Percentiles rank a stretch among this genome's conserved stretches.
Conservation (phyloP, 2,797 vertebrate species). For the Rhinatrema bivittatum region DNA sequence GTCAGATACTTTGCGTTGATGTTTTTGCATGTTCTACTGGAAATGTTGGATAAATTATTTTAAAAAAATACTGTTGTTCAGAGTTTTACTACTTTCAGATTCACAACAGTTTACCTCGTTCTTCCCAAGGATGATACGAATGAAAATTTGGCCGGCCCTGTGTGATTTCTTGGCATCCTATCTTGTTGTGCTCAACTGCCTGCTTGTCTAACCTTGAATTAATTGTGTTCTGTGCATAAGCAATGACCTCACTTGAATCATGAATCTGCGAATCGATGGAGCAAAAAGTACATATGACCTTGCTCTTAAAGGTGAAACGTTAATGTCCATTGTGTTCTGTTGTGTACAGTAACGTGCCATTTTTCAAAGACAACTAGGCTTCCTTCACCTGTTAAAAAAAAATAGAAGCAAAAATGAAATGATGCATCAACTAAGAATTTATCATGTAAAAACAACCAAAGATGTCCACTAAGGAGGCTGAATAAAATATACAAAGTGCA, state of each 20-base stretch:
- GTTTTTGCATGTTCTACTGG: too few relatives aligned
- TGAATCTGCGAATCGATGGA: conserved; percentile 41
- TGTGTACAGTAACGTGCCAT: conserved; percentile 14
- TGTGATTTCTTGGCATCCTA: conserved; percentile 23
- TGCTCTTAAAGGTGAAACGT: conserved; percentile 39
- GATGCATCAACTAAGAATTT: neutral
- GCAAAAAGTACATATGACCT: conserved; percentile 45
- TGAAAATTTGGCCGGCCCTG: conserved; percentile 15
- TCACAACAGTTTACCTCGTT: too few relatives aligned
- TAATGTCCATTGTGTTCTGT: conserved; percentile 12
- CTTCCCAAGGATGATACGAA: conserved; percentile 8
- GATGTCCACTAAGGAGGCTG: neutral
- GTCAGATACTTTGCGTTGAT: too few relatives aligned
- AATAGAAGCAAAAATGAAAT: conserved; percentile 8
- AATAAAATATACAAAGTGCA: conserved; percentile 10
- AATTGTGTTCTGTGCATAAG: conserved; percentile 38
- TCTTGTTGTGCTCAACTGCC: conserved; percentile 28
- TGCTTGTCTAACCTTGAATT: conserved; percentile 50
- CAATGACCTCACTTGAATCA: conserved; percentile 41
- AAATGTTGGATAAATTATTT: too few relatives aligned
- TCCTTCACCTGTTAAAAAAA: conserved; percentile 12
- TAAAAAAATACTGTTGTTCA: too few relatives aligned
- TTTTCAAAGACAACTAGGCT: conserved; percentile 5
- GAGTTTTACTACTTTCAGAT: too few relatives aligned
- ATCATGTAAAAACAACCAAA: neutral